Evolutionary conservation across 2,797 vertebrate genomes (phyloP), one percentile per base, ranked within the genome.

Genomic region (Hirundo rustica): DNA sequence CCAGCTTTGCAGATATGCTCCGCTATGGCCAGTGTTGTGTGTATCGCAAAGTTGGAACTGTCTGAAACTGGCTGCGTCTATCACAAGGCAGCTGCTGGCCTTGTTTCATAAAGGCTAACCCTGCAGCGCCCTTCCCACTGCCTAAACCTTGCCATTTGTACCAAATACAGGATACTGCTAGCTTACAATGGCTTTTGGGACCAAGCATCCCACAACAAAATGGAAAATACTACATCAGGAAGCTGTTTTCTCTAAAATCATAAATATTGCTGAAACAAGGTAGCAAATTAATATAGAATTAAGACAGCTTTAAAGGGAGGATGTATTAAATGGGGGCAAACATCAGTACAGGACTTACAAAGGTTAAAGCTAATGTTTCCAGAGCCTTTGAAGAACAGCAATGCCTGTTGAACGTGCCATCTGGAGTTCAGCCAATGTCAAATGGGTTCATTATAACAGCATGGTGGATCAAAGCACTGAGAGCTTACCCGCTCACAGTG

Each of bases 21-120:
- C 54, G 27, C 18, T 18, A 3, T 19, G 34, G 19, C 10, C 42
- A 13, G 30, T 25, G 16, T 6, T 80, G 30, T 2, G 23, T 58
- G 23, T 29, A 5, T 17, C 3, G 2, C 1, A 1, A 40, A 62
- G 3, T 22, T 85, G 75, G 38, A 78, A 6, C 1, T 0, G 0
- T 22, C 9, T 45, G 13, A n/a, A 72, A 23, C 4, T 10, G 23
- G 2, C 22, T 29, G 21, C 22, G 16, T 51, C 40, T 19, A 10
- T 16, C 21, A 27, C 22, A 62, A 18, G 32, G 29, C 25, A 53
- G 25, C 34, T 89, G 42, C 36, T 60, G 34, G 9, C 22, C 13
- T 61, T 32, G 27, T 29, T 27, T 72, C n/a, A 62, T 14, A 54
- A 16, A 62, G 8, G 5, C 10, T 36, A 4, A 9, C 30, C 29